Conservation (phyloP, 2,113 vertebrate genomes). For the Colinus virginianus region DNA sequence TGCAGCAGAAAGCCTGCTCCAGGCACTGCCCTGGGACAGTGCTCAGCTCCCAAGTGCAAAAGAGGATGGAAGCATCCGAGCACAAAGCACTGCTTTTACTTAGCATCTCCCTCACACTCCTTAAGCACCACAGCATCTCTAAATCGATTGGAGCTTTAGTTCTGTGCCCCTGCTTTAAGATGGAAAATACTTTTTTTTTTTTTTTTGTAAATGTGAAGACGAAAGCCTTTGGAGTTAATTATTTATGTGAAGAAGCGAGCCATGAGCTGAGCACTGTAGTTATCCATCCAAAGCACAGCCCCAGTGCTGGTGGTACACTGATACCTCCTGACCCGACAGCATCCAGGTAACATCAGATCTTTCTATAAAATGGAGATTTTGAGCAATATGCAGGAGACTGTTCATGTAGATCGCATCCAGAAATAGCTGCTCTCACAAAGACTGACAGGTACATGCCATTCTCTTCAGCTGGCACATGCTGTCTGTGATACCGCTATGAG, state of each 20-base stretch:
- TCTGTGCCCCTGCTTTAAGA: constrained; percentile 42
- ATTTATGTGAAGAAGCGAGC: constrained; percentile 56
- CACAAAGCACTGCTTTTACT: neutral
- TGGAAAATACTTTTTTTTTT: constrained; percentile 39
- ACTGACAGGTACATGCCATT: constrained; percentile 25
- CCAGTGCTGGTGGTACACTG: constrained; percentile 2
- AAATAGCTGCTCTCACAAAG: constrained; percentile 15
- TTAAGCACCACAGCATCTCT: neutral
- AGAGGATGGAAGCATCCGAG: fast-evolving
- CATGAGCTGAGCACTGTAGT: constrained; percentile 22
- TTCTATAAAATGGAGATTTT: constrained; percentile 22
- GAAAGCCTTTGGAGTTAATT: constrained; percentile 64
- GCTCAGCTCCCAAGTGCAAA: neutral
- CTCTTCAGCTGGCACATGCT: neutral
- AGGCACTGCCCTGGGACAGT: neutral
- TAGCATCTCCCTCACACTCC: constrained; percentile 31
- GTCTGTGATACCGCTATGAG: neutral
- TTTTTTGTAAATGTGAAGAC: constrained; percentile 27
- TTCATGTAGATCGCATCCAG: neutral
- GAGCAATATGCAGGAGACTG: neutral
- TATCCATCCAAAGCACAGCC: constrained; percentile 13
- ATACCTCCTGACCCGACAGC: constrained; percentile 27
- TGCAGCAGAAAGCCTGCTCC: neutral
- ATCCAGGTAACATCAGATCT: neutral
- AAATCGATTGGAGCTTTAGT: constrained; percentile 19